phyloP scores from a whole-genome alignment of 2,113 vertebrate species.

The Atractosteus spatula region DNA sequence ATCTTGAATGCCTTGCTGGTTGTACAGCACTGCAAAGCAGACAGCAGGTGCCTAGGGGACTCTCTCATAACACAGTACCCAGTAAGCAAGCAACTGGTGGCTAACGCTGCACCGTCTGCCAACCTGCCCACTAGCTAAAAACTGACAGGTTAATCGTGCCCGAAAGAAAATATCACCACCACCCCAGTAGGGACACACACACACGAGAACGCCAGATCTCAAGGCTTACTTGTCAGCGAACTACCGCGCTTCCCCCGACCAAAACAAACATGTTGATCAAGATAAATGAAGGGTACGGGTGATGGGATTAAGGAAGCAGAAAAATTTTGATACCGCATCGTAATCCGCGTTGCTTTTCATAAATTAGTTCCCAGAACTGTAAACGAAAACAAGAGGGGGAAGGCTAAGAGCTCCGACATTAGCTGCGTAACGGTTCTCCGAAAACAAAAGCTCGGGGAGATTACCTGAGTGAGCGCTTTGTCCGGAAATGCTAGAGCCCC shows the following conservation, averaged over 20 bases:
- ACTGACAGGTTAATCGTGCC: slow-evolving; percentile 1
- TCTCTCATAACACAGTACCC: background rate
- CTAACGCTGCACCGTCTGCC: slow-evolving; percentile 1
- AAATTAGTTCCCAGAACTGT: slow-evolving; percentile 4
- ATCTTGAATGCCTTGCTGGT: background rate
- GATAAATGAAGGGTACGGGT: too few species aligned
- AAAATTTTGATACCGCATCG: too few species aligned
- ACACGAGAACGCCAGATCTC: too few species aligned
- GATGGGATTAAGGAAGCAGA: too few species aligned
- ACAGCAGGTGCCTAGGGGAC: background rate
- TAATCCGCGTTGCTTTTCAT: too few species aligned
- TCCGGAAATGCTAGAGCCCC: background rate
- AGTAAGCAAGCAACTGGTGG: slow-evolving; percentile 10
- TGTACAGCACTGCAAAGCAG: background rate
- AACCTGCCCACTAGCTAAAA: background rate
- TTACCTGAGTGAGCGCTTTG: background rate
- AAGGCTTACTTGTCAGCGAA: too few species aligned
- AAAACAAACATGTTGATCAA: too few species aligned
- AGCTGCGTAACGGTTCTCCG: background rate
- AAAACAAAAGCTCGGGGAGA: background rate
- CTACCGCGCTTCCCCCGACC: too few species aligned
- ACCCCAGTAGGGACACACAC: too few species aligned
- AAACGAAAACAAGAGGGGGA: background rate
- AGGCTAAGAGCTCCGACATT: background rate
- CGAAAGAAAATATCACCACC: too few species aligned